Percentiles rank a stretch among this genome's conserved stretches.
phyloP scores from a whole-genome alignment of 1,140 invertebrate species.

The Chionoecetes opilio region DNA sequence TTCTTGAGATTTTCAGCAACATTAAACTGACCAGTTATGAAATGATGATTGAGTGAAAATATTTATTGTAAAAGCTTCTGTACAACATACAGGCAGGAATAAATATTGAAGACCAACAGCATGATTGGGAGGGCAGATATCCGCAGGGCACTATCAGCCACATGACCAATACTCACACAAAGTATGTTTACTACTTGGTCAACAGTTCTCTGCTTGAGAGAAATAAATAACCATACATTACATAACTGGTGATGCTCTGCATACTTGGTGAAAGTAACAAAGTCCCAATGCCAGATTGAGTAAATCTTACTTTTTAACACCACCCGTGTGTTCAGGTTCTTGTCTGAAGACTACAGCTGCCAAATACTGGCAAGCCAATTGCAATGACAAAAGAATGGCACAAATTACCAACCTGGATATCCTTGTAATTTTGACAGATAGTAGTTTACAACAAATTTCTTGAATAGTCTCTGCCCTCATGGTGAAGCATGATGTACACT shows the following conservation, averaged over 20 bases:
- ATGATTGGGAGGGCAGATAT: background rate
- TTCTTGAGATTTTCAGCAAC: too few relatives aligned
- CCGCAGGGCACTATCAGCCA: background rate
- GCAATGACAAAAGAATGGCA: background rate
- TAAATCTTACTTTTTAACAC: background rate
- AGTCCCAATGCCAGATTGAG: background rate
- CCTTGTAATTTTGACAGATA: background rate
- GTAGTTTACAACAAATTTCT: background rate
- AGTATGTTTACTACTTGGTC: background rate
- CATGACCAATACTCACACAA: background rate
- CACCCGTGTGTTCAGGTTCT: background rate
- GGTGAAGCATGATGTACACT: too few relatives aligned
- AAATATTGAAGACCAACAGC: constrained; percentile 58
- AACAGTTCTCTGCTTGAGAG: background rate
- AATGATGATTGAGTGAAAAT: constrained; percentile 53
- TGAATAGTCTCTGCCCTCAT: background rate
- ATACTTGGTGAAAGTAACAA: background rate
- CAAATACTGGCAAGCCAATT: too few relatives aligned
- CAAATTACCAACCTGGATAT: background rate
- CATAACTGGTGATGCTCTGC: background rate
- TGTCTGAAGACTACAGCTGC: background rate
- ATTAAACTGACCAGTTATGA: too few relatives aligned
- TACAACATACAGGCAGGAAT: constrained; percentile 77
- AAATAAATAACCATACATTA: background rate
- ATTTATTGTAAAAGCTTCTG: constrained; percentile 77